Evolutionary conservation across 2,113 vertebrate genomes (phyloP), one percentile per base, ranked within the genome.

Genomic region (Oryzias woworae): DNA sequence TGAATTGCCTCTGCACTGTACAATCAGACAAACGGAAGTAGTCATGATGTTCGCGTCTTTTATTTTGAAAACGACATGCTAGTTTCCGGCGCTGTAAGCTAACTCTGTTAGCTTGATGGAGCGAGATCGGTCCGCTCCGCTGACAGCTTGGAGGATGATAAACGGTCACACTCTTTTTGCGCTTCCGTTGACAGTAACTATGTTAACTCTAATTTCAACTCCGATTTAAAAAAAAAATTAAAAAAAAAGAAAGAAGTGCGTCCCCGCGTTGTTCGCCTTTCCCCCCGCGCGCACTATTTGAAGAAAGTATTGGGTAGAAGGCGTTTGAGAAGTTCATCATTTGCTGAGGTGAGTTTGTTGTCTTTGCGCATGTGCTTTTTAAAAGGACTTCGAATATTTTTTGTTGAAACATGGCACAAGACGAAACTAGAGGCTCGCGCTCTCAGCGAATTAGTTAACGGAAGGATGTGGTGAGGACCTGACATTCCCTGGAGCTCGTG

Each of bases 311-410:
- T 16, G 10, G 17, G 26, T 70, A 66, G 61, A 45, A 58, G 79
- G 54, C 66, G 56, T 36, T 14, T 31, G 24, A 73, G 75, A 84
- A 87, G 82, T 86, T 86, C 62, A 46, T 72, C 73, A 59, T 84
- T 74, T 36, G 15, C 41, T 41, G 71, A 74, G 87, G 87, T 87
- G 77, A 85, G 83, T 75, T 44, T 50, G 47, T 58, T 71, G 7
- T 28, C 50, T 48, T 22, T 1, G 58, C 14, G 7, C 24, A 18
- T 10, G 12, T 44, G n/a, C 18, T 45, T 2, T 15, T 53, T 0
- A 10, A 41, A 53, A 28, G 13, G 2, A 8, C 36, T 47, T 2
- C 15, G 20, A 52, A 41, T 7, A 15, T 14, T 24, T 20, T 18
- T 7, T 2, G 22, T 16, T 3, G 23, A 42, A 53, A 46, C 48